These are phyloP conservation scores for Herpailurus yagouaroundi DNA, from an alignment of 2,113 vertebrate genomes.

Conservation along the genomic window DNA sequence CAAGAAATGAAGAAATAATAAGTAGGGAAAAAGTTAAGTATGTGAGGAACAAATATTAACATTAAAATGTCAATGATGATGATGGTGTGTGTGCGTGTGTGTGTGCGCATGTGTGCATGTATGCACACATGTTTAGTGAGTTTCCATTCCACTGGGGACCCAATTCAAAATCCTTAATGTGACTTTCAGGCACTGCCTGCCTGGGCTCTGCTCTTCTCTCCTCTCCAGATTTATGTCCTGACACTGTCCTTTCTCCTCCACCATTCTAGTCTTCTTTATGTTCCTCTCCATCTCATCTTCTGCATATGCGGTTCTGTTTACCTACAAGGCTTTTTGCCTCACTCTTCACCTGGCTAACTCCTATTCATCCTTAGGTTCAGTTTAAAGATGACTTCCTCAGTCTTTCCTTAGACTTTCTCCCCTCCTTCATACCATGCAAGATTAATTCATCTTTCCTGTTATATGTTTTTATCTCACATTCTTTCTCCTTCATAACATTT, in stretches of 20 bases:
- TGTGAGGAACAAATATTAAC: background rate
- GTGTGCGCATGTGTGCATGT: background rate
- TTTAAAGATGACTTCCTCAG: background rate
- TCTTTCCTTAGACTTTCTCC: background rate
- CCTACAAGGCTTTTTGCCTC: background rate
- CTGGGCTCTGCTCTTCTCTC: background rate
- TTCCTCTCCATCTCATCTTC: background rate
- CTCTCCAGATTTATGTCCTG: background rate
- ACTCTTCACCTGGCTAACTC: background rate
- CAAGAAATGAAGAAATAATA: slow-evolving; percentile 18
- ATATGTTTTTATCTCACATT: background rate
- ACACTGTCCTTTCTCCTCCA: background rate
- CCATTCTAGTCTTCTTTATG: background rate
- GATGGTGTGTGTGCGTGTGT: background rate
- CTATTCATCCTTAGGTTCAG: background rate
- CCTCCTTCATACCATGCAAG: background rate
- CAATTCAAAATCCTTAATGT: background rate
- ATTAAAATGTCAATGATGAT: background rate
- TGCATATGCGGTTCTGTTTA: background rate
- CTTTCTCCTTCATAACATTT: background rate
- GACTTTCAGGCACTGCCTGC: background rate
- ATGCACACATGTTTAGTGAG: too few relatives aligned
- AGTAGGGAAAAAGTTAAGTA: background rate
- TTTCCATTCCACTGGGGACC: background rate
- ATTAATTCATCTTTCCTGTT: background rate